Conservation (phyloP, 2,113 vertebrate species). For the Agapornis roseicollis region DNA sequence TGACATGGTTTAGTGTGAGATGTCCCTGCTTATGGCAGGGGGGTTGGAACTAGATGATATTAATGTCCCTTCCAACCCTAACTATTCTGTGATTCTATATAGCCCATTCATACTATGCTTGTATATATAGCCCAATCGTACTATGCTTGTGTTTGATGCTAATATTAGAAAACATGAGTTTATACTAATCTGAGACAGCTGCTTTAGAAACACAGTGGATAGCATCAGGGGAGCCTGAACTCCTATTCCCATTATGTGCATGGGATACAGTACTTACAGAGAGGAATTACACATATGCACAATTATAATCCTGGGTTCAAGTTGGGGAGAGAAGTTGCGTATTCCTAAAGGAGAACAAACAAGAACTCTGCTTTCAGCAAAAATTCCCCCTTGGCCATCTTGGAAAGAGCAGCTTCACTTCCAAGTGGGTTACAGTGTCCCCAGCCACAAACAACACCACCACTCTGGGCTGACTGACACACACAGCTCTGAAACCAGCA, state of each 20-base stretch:
- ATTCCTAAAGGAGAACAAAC: background rate
- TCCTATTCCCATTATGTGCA: background rate
- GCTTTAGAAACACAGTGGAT: background rate
- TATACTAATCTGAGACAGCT: background rate
- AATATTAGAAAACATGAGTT: background rate
- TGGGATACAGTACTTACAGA: background rate
- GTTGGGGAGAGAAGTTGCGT: fast-evolving
- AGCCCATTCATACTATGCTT: no score
- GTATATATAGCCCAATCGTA: background rate
- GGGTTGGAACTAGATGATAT: no score
- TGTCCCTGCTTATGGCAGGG: no score
- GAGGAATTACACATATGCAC: background rate
- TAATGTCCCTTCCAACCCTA: no score
- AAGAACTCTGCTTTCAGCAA: background rate
- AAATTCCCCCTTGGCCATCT: background rate
- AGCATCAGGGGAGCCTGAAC: background rate
- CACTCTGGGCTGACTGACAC: background rate
- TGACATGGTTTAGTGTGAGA: no score
- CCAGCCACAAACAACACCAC: background rate
- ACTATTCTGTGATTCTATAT: no score
- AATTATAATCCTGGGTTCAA: background rate
- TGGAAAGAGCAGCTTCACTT: background rate
- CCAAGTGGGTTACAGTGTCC: background rate
- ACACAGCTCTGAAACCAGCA: background rate
- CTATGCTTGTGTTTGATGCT: background rate